Evolutionary conservation across 2,888 invertebrate genomes (phyloP), one percentile per base, ranked within the genome.

Genomic region (Resseliella maxima): DNA sequence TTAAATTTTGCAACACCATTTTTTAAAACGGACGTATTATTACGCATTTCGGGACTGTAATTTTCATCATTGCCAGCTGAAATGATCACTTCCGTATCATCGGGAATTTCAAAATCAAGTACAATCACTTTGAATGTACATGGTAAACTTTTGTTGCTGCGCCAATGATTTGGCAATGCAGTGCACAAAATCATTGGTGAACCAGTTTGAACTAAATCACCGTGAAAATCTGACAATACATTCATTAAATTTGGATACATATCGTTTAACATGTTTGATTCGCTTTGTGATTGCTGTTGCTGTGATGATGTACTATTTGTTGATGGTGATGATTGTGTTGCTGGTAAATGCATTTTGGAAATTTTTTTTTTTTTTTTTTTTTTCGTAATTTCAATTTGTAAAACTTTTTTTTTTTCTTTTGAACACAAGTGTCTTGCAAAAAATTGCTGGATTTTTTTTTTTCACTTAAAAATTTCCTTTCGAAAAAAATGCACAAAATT

Each of bases 1-100:
- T 98, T 98, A 93, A 99, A 99, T 92, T 98, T 98, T 50, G 99
- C 99, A 88, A 99, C 97, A 91, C 98, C 97, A 90, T 98, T 98
- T 92, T 98, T 98, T 96, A 99, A 97, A 88, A 97, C 94, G 0
- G 99, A 97, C 6, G 96, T 96, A 89, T 95, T 95, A 91, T 99
- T 99, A 89, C 98, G 93, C 89, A 99, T 91, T 90, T 99, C 99
- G 0, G 97, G 99, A 93, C 97, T 97, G 89, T 94, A 97, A 91
- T 99, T 99, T 92, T 99, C 99, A 89, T 99, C 99, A 91, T 99
- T 99, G 54, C 99, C 99, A 87, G 99, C 99, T 87, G 96, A 94
- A 85, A 99, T 95, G 35, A 96, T 96, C 87, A 99, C 99, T 88
- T 96, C 90, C 0, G 99, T 99, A 27, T 99, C 99, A 90, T 99